phyloP scores from a whole-genome alignment of 2,113 vertebrate genomes.

The Eclectus roratus region DNA sequence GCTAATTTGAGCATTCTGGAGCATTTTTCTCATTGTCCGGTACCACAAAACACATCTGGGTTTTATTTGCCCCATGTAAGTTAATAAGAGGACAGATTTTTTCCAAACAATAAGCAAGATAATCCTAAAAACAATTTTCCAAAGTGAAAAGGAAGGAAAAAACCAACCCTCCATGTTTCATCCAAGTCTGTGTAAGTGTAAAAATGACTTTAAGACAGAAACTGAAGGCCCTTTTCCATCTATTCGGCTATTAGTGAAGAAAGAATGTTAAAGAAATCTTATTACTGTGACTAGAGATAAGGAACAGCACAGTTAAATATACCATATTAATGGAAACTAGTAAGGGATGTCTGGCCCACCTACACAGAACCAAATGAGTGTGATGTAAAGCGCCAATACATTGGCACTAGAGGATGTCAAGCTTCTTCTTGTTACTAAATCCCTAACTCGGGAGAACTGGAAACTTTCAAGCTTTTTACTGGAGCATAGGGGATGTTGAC shows the following conservation, averaged over 20 bases:
- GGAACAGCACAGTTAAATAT: neutral
- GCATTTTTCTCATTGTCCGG: constrained; percentile 67
- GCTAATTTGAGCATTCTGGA: constrained; percentile 55
- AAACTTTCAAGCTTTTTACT: constrained; percentile 40
- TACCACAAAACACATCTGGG: constrained; percentile 68
- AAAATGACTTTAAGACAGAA: neutral
- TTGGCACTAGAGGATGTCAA: neutral
- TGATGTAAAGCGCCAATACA: neutral
- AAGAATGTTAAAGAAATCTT: neutral
- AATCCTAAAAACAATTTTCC: constrained; percentile 60
- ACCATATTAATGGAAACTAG: neutral
- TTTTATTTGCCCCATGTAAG: constrained; percentile 70
- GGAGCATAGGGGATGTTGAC: constrained; percentile 61
- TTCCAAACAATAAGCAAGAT: constrained; percentile 59
- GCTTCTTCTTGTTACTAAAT: neutral
- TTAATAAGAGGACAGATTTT: constrained; percentile 54
- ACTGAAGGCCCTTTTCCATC: neutral
- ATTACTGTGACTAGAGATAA: neutral
- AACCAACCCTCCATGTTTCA: neutral
- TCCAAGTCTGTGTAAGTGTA: neutral
- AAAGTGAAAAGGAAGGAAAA: constrained; percentile 2
- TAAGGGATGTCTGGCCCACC: neutral
- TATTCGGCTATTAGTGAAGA: neutral
- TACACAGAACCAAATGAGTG: neutral
- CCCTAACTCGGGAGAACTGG: constrained; percentile 11